Base-by-base conservation (phyloP, 2,113 vertebrate genomes). In the Etheostoma spectabile region DNA sequence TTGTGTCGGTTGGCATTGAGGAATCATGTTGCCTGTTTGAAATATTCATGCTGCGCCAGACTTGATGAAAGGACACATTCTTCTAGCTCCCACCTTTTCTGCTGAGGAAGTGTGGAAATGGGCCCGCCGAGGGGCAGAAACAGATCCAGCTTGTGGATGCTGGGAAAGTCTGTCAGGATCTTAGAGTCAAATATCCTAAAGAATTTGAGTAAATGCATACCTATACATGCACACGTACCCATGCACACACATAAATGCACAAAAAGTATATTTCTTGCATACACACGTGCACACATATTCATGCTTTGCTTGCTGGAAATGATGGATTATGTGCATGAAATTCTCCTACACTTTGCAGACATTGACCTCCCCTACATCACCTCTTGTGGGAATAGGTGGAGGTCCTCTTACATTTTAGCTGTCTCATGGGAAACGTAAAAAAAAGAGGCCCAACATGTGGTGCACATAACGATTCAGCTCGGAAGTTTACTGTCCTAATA, bases 251-350 rank as follows among this genome's bases (percentile, higher is more conserved):
- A 74, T 2, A 12, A 49, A 76, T 48, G 56, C 24, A 64, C 67
- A 15, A 69, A 52, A 57, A 6, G 6, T 21, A 2, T 2, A 4
- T 42, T 78, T 67, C 65, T 77, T 69, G 13, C 45, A 66, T 15
- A 19, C 66, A 72, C 49, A 73, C 19, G 19, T 24, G 59, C 67
- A 62, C 72, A 65, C 79, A 72, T 76, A 80, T 89, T 86, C 69
- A 59, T 64, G 75, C 61, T 73, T 84, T 76, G 38, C 64, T 69
- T n/a, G 70, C 77, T 85, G 74, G 57, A 90, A 87, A 92, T 92
- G 91, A 93, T 93, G 87, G 91, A 93, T 90, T 82, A 72, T 87
- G 83, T 86, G 86, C 86, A 87, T 86, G 84, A 86, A 90, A 93
- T 91, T 83, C 85, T 80, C 78, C 65, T 82, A 60, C 83, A 82